Percentiles rank a stretch among this genome's conserved stretches.
These are phyloP conservation scores for Lucilia cuprina DNA, from an alignment of 1,140 invertebrate species.

Conservation along the genomic window DNA sequence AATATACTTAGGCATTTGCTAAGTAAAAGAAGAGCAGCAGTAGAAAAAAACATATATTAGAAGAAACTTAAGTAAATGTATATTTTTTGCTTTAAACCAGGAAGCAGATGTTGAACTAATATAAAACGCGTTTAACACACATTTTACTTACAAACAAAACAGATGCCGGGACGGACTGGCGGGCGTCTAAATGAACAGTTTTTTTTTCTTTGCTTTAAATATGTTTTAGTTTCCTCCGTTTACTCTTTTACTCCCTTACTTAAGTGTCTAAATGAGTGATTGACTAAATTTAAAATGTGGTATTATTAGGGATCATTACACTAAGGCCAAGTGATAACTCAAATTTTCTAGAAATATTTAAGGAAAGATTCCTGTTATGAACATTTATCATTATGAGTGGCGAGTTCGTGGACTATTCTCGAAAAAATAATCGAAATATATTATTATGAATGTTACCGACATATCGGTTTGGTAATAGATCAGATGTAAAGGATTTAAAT, in stretches of 20 bases:
- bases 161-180: neutral
- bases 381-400: too few species aligned
- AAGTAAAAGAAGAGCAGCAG: neutral
- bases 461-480: too few species aligned
- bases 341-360: too few species aligned
- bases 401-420: too few species aligned
- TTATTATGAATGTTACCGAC: too few species aligned
- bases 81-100: neutral
- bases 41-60: neutral
- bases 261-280: neutral
- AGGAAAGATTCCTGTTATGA: too few species aligned
- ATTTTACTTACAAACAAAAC: neutral
- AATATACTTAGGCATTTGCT: conserved; percentile 5
- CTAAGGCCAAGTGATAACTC: too few species aligned
- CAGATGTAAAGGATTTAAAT: too few species aligned
- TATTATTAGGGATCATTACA: neutral
- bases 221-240: neutral
- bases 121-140: neutral
- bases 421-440: too few species aligned
- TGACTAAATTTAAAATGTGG: neutral
- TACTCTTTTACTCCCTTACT: neutral
- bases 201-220: neutral
- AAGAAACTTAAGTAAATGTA: neutral
- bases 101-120: conserved; percentile 6
- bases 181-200: neutral